These are phyloP conservation scores for Stichodactyla helianthus DNA, from an alignment of 64 coral and sea anemone genomes.

Conservation along the genomic window DNA sequence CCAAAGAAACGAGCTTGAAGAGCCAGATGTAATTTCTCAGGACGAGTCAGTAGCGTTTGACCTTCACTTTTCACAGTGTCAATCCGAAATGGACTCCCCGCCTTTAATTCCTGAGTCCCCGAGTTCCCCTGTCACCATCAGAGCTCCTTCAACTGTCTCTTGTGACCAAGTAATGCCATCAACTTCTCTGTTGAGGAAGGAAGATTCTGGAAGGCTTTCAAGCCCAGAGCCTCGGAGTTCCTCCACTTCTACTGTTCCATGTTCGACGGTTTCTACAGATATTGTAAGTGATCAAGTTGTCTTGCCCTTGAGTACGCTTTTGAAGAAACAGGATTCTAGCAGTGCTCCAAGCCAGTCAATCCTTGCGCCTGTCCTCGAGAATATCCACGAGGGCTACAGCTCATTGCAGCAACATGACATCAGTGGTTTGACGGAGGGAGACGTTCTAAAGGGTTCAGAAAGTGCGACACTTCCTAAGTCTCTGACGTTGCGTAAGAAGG, in stretches of 20 bases:
- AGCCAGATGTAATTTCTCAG: constrained; percentile 28
- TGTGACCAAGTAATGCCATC: no score
- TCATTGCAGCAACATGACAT: not conserved
- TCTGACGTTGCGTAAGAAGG: no score
- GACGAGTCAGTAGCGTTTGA: constrained; percentile 25
- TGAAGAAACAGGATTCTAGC: constrained; percentile 39
- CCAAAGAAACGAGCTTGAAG: not conserved
- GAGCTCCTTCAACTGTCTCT: not conserved
- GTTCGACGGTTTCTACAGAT: not conserved
- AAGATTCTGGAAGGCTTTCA: constrained; percentile 1
- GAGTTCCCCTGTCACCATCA: not conserved
- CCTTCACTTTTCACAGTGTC: constrained; percentile 77
- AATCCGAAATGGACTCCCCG: constrained; percentile 57
- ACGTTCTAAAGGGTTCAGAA: not conserved
- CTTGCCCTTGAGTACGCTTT: not conserved
- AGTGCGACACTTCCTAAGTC: not conserved
- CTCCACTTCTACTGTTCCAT: not conserved
- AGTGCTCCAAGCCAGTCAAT: constrained; percentile 32
- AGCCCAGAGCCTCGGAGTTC: constrained; percentile 1
- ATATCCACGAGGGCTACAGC: not conserved
- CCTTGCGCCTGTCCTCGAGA: not conserved
- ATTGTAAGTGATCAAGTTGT: not conserved
- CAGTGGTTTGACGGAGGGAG: not conserved
- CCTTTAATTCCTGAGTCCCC: not conserved
- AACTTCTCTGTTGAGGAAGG: constrained; percentile 6